Conservation (phyloP, 1,140 invertebrate species). For the Pristionchus pacificus region DNA sequence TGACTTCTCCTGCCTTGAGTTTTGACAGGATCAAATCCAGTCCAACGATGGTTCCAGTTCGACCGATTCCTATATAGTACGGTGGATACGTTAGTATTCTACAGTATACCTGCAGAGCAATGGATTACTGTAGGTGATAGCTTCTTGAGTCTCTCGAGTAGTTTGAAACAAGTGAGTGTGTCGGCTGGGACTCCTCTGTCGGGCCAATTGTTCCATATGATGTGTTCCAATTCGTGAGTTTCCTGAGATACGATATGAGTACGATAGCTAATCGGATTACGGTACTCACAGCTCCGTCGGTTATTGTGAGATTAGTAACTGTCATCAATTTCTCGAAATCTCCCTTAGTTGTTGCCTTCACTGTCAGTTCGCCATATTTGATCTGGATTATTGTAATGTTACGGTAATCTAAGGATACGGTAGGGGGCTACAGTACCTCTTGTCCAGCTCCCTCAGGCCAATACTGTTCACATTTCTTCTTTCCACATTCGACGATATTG, state of each 20-base stretch:
- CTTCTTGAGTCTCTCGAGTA: slow-evolving; percentile 42
- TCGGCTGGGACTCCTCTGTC: slow-evolving; percentile 40
- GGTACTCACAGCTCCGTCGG: slow-evolving; percentile 16
- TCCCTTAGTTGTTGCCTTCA: slow-evolving; percentile 35
- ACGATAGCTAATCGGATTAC: neutral
- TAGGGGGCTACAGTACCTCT: too few species aligned
- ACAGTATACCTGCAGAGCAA: slow-evolving; percentile 38
- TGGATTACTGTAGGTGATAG: slow-evolving; percentile 41
- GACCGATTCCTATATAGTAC: slow-evolving; percentile 37
- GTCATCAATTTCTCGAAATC: slow-evolving; percentile 15
- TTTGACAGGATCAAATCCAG: slow-evolving; percentile 35
- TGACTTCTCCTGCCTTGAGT: slow-evolving; percentile 26
- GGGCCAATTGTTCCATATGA: slow-evolving; percentile 45
- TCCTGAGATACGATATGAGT: too few species aligned
- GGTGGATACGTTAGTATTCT: neutral
- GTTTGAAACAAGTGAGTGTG: slow-evolving; percentile 33
- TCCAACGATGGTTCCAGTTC: slow-evolving; percentile 44
- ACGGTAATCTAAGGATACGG: slow-evolving; percentile 24
- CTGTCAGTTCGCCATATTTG: slow-evolving; percentile 34
- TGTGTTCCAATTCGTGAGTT: slow-evolving; percentile 37
- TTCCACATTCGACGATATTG: slow-evolving; percentile 33
- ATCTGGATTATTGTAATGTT: slow-evolving; percentile 18
- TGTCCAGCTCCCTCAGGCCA: slow-evolving; percentile 37
- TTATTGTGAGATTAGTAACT: slow-evolving; percentile 29
- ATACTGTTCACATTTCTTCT: slow-evolving; percentile 43